Conservation (phyloP, 2,888 invertebrate genomes). For the Amiota communis region DNA sequence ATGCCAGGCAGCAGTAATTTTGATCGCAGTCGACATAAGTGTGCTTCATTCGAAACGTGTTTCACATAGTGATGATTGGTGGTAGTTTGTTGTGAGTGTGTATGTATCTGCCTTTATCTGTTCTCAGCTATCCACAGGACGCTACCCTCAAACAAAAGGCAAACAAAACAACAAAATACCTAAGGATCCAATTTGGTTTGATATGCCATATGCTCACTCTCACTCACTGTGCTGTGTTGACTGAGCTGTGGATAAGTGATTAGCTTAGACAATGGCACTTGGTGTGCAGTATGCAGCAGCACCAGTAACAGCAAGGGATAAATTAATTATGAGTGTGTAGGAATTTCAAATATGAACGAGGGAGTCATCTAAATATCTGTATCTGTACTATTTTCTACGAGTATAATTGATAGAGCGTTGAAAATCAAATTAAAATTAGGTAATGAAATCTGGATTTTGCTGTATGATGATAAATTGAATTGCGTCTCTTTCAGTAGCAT, state of each 20-base stretch:
- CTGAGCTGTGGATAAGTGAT: conserved; percentile 17
- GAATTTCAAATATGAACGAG: too few relatives aligned
- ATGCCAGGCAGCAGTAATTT: conserved; percentile 37
- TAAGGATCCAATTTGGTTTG: conserved; percentile 54
- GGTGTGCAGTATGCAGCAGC: too few relatives aligned
- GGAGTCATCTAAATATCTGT: too few relatives aligned
- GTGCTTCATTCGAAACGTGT: conserved; percentile 48
- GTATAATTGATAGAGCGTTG: neutral
- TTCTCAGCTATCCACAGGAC: conserved; percentile 28
- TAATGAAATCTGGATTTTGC: too few relatives aligned
- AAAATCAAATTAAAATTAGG: neutral
- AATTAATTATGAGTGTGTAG: too few relatives aligned
- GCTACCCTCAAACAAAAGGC: conserved; percentile 52
- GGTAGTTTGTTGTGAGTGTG: conserved; percentile 21
- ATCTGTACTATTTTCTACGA: too few relatives aligned
- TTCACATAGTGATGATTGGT: conserved; percentile 48
- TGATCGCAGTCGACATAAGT: conserved; percentile 34
- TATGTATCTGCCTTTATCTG: conserved; percentile 29
- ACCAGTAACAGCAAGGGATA: too few relatives aligned
- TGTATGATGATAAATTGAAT: too few relatives aligned
- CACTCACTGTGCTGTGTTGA: neutral
- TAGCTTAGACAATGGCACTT: neutral
- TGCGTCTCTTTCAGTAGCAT: too few relatives aligned
- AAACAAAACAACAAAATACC: conserved; percentile 44
- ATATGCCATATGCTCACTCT: conserved; percentile 17